A percentile compares a stretch with the other conserved stretches of the same genome.
These are phyloP conservation scores for Caenorhabditis briggsae DNA, from an alignment of 1,140 invertebrate genomes.

Conservation along the genomic window DNA sequence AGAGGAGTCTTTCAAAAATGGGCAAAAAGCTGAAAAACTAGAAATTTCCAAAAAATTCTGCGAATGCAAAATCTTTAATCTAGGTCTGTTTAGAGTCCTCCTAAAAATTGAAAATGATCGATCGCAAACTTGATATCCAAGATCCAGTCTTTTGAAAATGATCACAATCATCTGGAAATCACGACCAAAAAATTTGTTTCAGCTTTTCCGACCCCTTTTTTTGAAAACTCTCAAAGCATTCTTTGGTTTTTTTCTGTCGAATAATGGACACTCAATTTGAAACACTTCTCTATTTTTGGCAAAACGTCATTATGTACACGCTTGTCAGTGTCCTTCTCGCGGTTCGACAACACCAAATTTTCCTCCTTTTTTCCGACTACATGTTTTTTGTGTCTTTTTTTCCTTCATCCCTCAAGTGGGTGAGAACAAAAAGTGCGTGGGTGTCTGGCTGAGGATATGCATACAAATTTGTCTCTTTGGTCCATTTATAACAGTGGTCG, in stretches of 20 bases:
- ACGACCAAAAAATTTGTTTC: too few species aligned
- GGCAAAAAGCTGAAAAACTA: too few species aligned
- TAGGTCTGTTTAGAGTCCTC: too few species aligned
- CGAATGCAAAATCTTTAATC: too few species aligned
- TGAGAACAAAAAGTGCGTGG: constrained; percentile 16
- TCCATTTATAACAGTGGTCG: neutral
- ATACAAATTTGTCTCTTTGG: neutral
- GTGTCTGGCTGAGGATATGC: neutral
- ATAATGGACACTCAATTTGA: neutral
- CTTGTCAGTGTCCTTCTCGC: too few species aligned
- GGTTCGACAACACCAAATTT: neutral
- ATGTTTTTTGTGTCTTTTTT: neutral
- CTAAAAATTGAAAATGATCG: too few species aligned
- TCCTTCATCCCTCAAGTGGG: neutral
- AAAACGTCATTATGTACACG: neutral
- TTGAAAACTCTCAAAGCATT: neutral
- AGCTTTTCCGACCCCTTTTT: too few species aligned
- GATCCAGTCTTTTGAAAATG: too few species aligned
- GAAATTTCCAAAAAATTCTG: too few species aligned
- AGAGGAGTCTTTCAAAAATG: too few species aligned
- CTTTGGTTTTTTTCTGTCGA: neutral
- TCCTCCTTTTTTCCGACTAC: neutral
- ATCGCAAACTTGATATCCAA: too few species aligned
- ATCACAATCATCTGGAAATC: too few species aligned
- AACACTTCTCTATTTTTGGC: neutral